phyloP scores from a whole-genome alignment of 1,140 invertebrate genomes.

The Drosophila seguyi region DNA sequence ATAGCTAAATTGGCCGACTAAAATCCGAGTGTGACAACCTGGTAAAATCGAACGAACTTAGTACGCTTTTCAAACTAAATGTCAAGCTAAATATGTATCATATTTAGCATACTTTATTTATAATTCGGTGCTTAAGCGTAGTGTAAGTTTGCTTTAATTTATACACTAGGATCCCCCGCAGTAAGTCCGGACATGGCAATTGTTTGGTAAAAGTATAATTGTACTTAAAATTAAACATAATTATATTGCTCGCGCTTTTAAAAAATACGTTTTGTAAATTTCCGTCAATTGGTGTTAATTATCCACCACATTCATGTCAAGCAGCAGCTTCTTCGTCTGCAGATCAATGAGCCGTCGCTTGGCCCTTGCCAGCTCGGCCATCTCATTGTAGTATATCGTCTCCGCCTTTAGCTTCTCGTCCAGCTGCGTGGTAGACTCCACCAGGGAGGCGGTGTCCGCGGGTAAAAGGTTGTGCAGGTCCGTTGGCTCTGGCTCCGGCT shows the following conservation, averaged over 20 bases:
- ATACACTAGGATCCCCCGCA: conserved; percentile 5
- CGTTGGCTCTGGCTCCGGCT: conserved; percentile 29
- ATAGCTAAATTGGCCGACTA: no score
- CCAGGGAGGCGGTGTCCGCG: conserved; percentile 44
- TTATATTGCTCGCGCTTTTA: conserved; percentile 29
- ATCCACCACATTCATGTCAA: conserved; percentile 71
- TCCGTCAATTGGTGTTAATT: conserved; percentile 18
- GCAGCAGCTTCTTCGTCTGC: conserved; percentile 72
- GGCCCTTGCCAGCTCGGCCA: conserved; percentile 76
- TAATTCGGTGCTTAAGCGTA: neutral
- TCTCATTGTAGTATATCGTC: conserved; percentile 81
- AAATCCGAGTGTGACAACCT: no score
- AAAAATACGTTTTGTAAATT: conserved; percentile 10
- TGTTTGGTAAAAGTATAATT: conserved; percentile 25
- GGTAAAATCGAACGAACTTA: no score
- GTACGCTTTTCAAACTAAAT: neutral
- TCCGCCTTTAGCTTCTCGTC: conserved; percentile 78
- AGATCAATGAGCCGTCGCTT: conserved; percentile 72
- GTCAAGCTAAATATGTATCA: neutral
- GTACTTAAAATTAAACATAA: conserved; percentile 18
- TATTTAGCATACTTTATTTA: neutral
- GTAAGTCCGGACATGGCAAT: neutral
- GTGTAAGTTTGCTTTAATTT: neutral
- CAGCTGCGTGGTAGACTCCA: conserved; percentile 62
- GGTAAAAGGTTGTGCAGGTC: conserved; percentile 45